Evolutionary conservation across 2,797 vertebrate genomes (phyloP).

Genomic region (Hoplostethus atlanticus): DNA sequence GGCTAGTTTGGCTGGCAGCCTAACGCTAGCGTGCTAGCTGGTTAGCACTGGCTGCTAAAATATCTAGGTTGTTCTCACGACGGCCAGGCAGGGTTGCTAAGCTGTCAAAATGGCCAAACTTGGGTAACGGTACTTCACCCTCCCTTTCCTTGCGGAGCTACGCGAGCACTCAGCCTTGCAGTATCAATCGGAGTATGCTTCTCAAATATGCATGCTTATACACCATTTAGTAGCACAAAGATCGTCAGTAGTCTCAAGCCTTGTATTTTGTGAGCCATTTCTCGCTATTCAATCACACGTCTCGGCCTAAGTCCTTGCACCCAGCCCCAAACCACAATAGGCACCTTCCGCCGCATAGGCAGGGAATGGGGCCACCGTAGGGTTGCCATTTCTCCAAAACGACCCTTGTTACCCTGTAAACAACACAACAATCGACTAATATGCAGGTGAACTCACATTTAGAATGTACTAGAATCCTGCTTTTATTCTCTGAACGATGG

Average conservation of each 20-base stretch:
- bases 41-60: conserved; percentile 26
- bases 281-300: conserved; percentile 57
- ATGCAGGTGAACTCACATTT: conserved; percentile 81
- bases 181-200: conserved; percentile 25
- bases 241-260: background rate
- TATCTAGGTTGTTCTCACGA: conserved; percentile 35
- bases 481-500: conserved; percentile 82
- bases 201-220: background rate
- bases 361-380: conserved; percentile 58
- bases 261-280: conserved; percentile 29
- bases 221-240: background rate
- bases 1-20: too few species aligned
- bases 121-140: conserved; percentile 33
- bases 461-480: conserved; percentile 79
- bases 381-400: conserved; percentile 13
- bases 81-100: conserved; percentile 59
- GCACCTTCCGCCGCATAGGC: conserved; percentile 80
- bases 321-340: conserved; percentile 85
- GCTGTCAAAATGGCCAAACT: conserved; percentile 78
- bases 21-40: background rate
- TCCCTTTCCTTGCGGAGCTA: conserved; percentile 29
- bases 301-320: conserved; percentile 82
- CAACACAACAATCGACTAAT: conserved; percentile 41
- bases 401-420: background rate
- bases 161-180: conserved; percentile 38